Evolutionary conservation across 2,797 vertebrate genomes (phyloP), one percentile per base, ranked within the genome.

Genomic region (Cirrhinus molitorella): DNA sequence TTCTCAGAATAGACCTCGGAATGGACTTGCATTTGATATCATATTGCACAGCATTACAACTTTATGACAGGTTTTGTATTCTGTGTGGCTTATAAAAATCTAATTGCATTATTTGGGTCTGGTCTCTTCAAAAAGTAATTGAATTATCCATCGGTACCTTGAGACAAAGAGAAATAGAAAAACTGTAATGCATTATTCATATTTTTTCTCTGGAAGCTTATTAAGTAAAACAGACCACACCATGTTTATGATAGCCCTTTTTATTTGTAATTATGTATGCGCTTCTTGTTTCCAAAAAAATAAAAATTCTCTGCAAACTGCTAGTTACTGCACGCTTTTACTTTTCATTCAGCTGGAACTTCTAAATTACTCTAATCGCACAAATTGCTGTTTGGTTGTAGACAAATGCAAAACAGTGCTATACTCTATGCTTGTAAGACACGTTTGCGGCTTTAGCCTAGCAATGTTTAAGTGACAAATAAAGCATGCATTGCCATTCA

Each of bases 101-200:
- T 89, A 89, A 91, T 88, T 87, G 86, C 83, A 91, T 91, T 91
- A 90, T 89, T 89, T 89, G 85, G 80, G 55, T 85, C 81, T 84
- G 61, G 83, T 89, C 74, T 85, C 71, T 86, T 86, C 67, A 85
- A 86, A 89, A 89, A 80, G 86, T 89, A 89, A 90, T 89, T 88
- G 76, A 90, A 90, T 90, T 88, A 91, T 89, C 88, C 79, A 81
- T 61, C 25, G 85, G 78, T 87, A 84, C 85, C 80, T 88, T 17
- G 83, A 86, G 90, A 83, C 63, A 87, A 90, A 88, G 70, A 83
- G 72, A 83, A 84, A 84, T 40, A 85, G 68, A 87, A 86, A 77
- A 28, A 68, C 55, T 34, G 37, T n/a, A 63, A 89, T 91, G 87
- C 86, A 89, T 91, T 89, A 91, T 91, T 90, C 88, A 90, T 90